A percentile compares a stretch with the other conserved stretches of the same genome.
Conservation (phyloP, 1,140 invertebrate species). For the Drosophila triauraria region DNA sequence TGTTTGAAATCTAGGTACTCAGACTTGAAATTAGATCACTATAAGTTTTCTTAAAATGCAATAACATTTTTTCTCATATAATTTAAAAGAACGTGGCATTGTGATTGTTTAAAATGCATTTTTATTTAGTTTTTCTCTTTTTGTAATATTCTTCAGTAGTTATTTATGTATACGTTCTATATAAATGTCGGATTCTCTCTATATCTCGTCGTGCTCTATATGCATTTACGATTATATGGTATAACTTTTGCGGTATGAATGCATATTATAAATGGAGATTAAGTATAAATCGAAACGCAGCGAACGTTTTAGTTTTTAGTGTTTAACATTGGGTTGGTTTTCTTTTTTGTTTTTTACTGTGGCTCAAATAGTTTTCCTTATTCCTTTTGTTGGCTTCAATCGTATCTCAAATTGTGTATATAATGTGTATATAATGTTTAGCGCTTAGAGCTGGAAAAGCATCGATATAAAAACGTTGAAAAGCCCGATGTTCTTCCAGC, state of each 20-base stretch:
- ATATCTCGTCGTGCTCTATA: conserved; percentile 58
- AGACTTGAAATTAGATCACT: too few relatives aligned
- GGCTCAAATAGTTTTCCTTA: conserved; percentile 27
- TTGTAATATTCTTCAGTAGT: conserved; percentile 71
- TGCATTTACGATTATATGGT: conserved; percentile 75
- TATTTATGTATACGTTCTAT: conserved; percentile 79
- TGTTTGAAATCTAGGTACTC: not conserved
- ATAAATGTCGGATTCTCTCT: conserved; percentile 65
- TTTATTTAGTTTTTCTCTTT: conserved; percentile 61
- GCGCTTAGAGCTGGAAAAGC: conserved; percentile 32
- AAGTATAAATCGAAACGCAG: conserved; percentile 62
- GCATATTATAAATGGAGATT: conserved; percentile 70
- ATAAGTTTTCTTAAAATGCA: too few relatives aligned
- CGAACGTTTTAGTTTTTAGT: conserved; percentile 45
- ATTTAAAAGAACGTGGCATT: not conserved
- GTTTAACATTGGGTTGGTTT: conserved; percentile 28
- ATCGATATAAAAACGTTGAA: conserved; percentile 21
- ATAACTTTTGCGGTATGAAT: conserved; percentile 73
- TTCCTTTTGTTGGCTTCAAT: conserved; percentile 20
- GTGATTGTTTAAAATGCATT: conserved; percentile 74
- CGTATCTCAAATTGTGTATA: conserved; percentile 42
- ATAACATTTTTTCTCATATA: too few relatives aligned
- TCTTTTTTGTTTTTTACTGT: conserved; percentile 17
- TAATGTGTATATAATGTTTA: conserved; percentile 25
- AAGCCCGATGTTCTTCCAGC: conserved; percentile 7